Percentiles rank a stretch among this genome's conserved stretches.
Evolutionary conservation across 1,140 invertebrate genomes (phyloP).

Genomic region (Polypedilum vanderplanki): DNA sequence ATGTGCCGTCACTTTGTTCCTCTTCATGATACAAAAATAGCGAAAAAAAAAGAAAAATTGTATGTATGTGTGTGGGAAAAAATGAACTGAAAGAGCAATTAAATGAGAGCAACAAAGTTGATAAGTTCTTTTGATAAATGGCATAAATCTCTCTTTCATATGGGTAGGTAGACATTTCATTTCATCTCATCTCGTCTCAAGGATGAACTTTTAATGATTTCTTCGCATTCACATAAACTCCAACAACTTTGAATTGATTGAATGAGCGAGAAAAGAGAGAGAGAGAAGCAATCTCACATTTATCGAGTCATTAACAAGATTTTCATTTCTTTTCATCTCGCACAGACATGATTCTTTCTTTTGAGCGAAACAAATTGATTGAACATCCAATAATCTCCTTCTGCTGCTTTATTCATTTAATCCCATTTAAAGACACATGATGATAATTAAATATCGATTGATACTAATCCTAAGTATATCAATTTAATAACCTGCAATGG

Average conservation of each 20-base stretch:
- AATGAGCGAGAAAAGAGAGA: conserved; percentile 1
- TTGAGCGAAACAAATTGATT: conserved; percentile 7
- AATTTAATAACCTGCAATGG: conserved; percentile 23
- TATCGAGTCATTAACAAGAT: conserved; percentile 18
- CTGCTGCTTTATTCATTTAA: not conserved
- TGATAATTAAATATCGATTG: not conserved
- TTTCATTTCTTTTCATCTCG: not conserved
- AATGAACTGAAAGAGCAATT: too few species aligned
- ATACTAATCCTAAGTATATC: conserved; percentile 3
- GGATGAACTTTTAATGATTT: not conserved
- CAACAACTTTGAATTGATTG: not conserved
- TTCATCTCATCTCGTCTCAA: too few species aligned
- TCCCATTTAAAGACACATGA: not conserved
- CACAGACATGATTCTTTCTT: not conserved
- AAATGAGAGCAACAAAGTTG: too few species aligned
- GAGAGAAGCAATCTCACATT: not conserved
- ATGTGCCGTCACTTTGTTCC: not conserved
- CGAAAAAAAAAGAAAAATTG: too few species aligned
- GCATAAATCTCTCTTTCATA: too few species aligned
- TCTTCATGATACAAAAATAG: too few species aligned
- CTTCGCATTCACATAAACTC: not conserved
- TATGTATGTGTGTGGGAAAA: too few species aligned
- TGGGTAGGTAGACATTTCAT: too few species aligned
- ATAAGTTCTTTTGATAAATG: too few species aligned
- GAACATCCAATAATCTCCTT: conserved; percentile 16